phyloP scores from a whole-genome alignment of 2,888 invertebrate genomes.

The Aethes cnicana region DNA sequence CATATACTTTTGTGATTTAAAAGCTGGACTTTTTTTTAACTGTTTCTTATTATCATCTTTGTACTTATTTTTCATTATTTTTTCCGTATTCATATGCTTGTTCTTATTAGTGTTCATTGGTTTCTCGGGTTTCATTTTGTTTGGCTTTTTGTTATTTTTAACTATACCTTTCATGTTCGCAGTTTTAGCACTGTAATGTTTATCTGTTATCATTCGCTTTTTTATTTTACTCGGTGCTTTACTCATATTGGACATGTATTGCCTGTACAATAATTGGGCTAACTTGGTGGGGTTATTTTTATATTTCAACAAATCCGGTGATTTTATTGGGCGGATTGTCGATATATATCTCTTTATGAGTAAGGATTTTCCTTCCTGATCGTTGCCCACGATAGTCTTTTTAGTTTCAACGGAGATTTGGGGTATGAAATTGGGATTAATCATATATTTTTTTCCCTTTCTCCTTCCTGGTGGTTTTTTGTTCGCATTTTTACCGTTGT shows the following conservation, averaged over 20 bases:
- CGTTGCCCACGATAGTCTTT: neutral
- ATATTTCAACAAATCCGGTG: slow-evolving; percentile 10
- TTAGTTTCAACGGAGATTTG: slow-evolving; percentile 7
- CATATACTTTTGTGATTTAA: too few relatives aligned
- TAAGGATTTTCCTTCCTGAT: neutral
- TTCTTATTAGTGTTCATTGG: neutral
- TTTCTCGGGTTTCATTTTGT: neutral
- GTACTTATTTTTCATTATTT: neutral
- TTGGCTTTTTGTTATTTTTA: neutral
- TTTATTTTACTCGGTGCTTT: neutral
- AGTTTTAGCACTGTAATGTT: neutral
- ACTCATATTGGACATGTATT: neutral
- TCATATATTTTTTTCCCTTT: neutral
- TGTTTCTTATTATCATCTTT: slow-evolving; percentile 3
- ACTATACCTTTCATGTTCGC: neutral
- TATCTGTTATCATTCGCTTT: too few relatives aligned
- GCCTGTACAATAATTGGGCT: slow-evolving; percentile 18
- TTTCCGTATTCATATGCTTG: neutral
- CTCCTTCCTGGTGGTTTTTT: neutral
- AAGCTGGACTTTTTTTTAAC: too few relatives aligned
- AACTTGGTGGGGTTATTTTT: slow-evolving; percentile 9
- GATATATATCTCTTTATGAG: slow-evolving; percentile 20
- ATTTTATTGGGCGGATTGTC: slow-evolving; percentile 15
- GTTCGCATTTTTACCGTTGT: neutral
- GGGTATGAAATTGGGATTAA: too few relatives aligned